A percentile compares a stretch with the other conserved stretches of the same genome.
phyloP scores from a whole-genome alignment of 2,113 vertebrate genomes.

The Penelope pileata region DNA sequence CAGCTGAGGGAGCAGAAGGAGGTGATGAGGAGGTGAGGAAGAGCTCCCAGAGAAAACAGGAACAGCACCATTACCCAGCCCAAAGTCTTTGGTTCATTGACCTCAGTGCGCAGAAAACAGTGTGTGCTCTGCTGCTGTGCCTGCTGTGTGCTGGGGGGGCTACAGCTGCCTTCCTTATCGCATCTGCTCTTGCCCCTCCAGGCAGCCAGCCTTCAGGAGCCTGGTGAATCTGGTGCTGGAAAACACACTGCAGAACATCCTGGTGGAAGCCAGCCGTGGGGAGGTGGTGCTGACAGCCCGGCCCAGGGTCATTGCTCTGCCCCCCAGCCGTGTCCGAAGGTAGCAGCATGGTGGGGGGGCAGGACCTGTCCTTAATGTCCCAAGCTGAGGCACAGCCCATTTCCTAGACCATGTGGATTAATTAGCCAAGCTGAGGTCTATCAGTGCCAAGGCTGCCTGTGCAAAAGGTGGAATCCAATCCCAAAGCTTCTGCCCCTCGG shows the following conservation, averaged over 20 bases:
- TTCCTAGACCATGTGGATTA: neutral
- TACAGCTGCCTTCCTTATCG: slow-evolving; percentile 4
- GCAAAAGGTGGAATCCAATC: neutral
- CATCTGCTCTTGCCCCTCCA: slow-evolving; percentile 48
- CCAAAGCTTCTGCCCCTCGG: neutral
- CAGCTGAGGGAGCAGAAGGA: slow-evolving; percentile 58
- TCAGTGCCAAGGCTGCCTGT: neutral
- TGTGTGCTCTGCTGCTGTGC: neutral
- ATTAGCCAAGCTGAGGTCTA: neutral
- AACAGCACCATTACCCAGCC: neutral
- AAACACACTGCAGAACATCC: slow-evolving; percentile 88
- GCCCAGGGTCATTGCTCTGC: slow-evolving; percentile 78
- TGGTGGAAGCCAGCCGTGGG: slow-evolving; percentile 87
- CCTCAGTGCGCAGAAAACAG: neutral
- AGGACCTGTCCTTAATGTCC: neutral
- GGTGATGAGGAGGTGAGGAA: slow-evolving; percentile 74
- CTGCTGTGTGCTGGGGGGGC: neutral
- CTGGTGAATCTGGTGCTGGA: slow-evolving; percentile 83
- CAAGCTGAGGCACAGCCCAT: neutral
- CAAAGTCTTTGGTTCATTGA: neutral
- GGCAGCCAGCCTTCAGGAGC: slow-evolving; percentile 73
- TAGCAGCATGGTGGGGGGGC: neutral
- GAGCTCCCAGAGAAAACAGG: neutral
- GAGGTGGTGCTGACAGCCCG: slow-evolving; percentile 84
- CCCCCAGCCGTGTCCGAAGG: slow-evolving; percentile 59